Evolutionary conservation across 2,113 vertebrate genomes (phyloP), one percentile per base, ranked within the genome.

Genomic region (Salminus brasiliensis): DNA sequence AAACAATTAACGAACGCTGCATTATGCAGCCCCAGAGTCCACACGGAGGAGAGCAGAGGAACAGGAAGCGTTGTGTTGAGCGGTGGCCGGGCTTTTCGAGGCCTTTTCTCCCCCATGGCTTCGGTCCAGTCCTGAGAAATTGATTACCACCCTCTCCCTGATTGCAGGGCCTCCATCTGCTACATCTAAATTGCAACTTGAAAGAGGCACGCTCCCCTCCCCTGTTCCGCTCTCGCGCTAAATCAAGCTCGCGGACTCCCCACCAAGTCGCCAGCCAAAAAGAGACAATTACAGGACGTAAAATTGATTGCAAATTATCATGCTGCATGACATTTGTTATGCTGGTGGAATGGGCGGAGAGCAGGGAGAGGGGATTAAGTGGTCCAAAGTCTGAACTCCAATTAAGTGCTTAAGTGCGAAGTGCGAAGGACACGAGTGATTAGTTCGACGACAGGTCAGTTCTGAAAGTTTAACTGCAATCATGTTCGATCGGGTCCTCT

Each of bases 171-270:
- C 84, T 88, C 89, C 89, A 87, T 91, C 88, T 91, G 87, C 88
- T 89, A 88, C 88, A 93, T 90, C 91, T 90, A 92, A 91, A 92
- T 92, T 90, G 89, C 85, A 87, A 85, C 87, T 87, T 85, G 81
- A 90, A 83, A 90, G 85, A 83, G 82, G 83, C 34, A 45, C 85
- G 83, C 59, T 39, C 30, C 83, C 68, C 78, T 25, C 52, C n/a
- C 52, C 23, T 0, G 75, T 83, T 86, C 76, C 85, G 78, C 79
- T 85, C 81, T 80, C 83, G 68, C 83, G 85, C 85, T 89, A 88
- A 89, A 92, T 91, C 88, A 91, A 81, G 89, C 87, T 85, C 69
- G 30, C 72, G 84, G 65, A 68, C 78, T 86, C 80, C 75, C 43
- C 43, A 72, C 83, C 79, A 85, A 43, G 72, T 84, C 76, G 39